Evolutionary conservation across 2,888 invertebrate species (phyloP).

Genomic region (Ypsolopha scabrella): DNA sequence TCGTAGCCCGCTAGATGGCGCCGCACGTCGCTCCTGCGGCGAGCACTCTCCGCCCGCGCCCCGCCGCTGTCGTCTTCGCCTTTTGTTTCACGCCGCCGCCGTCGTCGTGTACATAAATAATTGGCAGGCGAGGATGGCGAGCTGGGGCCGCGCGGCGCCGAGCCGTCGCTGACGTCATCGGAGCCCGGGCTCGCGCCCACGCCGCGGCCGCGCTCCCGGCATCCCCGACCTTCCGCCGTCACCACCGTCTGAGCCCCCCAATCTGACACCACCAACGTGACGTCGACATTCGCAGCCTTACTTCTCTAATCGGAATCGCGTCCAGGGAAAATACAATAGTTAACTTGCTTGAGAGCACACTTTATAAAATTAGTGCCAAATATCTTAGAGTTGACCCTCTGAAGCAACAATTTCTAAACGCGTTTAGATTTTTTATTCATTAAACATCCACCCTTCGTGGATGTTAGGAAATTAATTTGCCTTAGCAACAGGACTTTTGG

Average conservation of each 20-base stretch:
- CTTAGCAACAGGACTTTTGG: slow-evolving; percentile 46
- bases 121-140: slow-evolving; percentile 56
- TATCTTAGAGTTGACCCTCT: neutral
- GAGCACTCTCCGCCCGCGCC: slow-evolving; percentile 60
- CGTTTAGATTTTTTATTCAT: slow-evolving; percentile 53
- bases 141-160: slow-evolving; percentile 49
- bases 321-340: neutral
- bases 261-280: neutral
- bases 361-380: neutral
- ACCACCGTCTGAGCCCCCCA: slow-evolving; percentile 37
- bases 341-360: too few species aligned
- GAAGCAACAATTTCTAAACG: neutral
- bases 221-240: slow-evolving; percentile 59
- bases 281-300: neutral
- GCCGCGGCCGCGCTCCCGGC: slow-evolving; percentile 48
- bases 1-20: slow-evolving; percentile 65
- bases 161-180: slow-evolving; percentile 65
- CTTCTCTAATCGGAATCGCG: neutral
- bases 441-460: slow-evolving; percentile 28
- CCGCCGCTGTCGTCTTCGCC: slow-evolving; percentile 40
- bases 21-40: slow-evolving; percentile 65
- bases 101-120: slow-evolving; percentile 62
- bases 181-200: slow-evolving; percentile 51
- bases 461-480: slow-evolving; percentile 47
- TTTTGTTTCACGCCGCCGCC: slow-evolving; percentile 54